Base-by-base conservation (phyloP, 2,888 invertebrate genomes). In the Fragum fragum region DNA sequence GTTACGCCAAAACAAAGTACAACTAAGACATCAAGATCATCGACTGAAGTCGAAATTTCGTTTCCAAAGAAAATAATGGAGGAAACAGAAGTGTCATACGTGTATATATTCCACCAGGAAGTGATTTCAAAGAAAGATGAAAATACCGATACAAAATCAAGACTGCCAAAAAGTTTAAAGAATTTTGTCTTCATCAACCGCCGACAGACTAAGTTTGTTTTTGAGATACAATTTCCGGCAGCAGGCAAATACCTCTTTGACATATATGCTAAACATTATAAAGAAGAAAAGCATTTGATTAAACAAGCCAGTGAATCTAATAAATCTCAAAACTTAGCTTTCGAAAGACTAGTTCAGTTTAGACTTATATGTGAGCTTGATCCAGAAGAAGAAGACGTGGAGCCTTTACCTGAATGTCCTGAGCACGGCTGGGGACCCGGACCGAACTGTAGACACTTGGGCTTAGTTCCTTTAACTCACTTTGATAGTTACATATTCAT, bases 341-440 rank as follows among this genome's bases (percentile, higher is more conserved):
- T 79, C 26, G 73, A 76, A 21, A 63, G 78, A 29, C 47, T 87
- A 1, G 79, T 85, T 61, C 86, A 89, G 76, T 79, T 85, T 39
- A 80, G 81, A 69, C 52, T 89, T 9, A 73, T 78, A 18, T 86
- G 85, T 39, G 79, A 83, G 53, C 76, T 76, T 52, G 74, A 81
- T 29, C 72, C 80, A 1, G 73, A 79, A 26, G 73, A 76, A 9
- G 82, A 78, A n/a, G 83, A 81, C n/a, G 11, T 78, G 23, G 85
- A 86, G n/a, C 77, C 85, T 0, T 63, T 87, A 32, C 89, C 89
- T 42, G 82, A 85, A 21, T 52, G 59, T 32, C 89, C 87, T 6
- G 76, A 74, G 1, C 79, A 80, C 52, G 89, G 89, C n/a, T 89
- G 88, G 88, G 89, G 89, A 21, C 88, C 88, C 3, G 87, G 86